Percentiles rank a stretch among this genome's conserved stretches.
phyloP scores from a whole-genome alignment of 2,888 invertebrate species.

The Microplitis deprimator region DNA sequence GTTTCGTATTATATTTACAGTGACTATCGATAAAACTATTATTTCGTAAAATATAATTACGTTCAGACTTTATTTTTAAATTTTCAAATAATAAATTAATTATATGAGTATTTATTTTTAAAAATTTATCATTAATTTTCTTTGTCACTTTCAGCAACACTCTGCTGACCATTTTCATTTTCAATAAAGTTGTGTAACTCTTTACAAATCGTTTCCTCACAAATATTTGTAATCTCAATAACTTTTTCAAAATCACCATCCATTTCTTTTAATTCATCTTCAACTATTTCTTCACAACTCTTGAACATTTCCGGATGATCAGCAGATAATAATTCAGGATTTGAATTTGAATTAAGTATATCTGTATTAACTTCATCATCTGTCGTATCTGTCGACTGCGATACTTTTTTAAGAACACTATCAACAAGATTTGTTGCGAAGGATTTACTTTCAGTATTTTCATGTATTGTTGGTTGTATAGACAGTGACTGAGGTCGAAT shows the following conservation, averaged over 20 bases:
- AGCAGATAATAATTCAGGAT: constrained; percentile 57
- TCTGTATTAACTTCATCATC: constrained; percentile 68
- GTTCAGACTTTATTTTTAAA: constrained; percentile 4
- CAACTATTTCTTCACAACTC: constrained; percentile 65
- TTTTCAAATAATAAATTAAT: constrained; percentile 23
- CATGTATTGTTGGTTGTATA: constrained; percentile 67
- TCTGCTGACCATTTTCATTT: constrained; percentile 57
- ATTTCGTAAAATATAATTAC: neutral
- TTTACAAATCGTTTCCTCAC: constrained; percentile 65
- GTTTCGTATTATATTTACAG: neutral
- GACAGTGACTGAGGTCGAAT: constrained; percentile 65
- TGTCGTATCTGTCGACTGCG: constrained; percentile 66
- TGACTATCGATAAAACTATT: neutral
- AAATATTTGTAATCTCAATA: constrained; percentile 59
- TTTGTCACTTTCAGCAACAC: constrained; percentile 47
- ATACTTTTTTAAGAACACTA: constrained; percentile 63
- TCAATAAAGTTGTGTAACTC: constrained; percentile 65
- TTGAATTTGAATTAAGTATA: constrained; percentile 66
- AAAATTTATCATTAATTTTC: constrained; percentile 42
- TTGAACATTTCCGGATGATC: constrained; percentile 65
- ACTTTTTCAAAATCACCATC: constrained; percentile 58
- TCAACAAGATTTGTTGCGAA: constrained; percentile 60
- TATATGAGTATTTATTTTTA: constrained; percentile 37
- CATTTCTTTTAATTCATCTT: constrained; percentile 57
- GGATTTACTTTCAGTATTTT: constrained; percentile 63